A percentile compares a stretch with the other conserved stretches of the same genome.
phyloP scores from a whole-genome alignment of 2,113 vertebrate species.

The Nanorana parkeri region DNA sequence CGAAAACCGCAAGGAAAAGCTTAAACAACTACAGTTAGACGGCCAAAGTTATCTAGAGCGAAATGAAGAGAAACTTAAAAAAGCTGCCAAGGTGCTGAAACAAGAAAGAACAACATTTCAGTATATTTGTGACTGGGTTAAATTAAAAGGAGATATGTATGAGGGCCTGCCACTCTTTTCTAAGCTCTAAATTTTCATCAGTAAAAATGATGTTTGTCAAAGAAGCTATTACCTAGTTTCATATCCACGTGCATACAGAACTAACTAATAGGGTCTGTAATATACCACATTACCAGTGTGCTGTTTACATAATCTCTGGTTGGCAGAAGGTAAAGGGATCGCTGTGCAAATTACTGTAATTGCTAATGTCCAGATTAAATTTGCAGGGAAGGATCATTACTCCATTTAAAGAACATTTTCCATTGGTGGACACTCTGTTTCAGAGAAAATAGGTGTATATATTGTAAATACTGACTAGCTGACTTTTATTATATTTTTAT shows the following conservation, averaged over 20 bases:
- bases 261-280: not conserved
- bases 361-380: not conserved
- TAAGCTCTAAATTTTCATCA: slow-evolving; percentile 76
- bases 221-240: not conserved
- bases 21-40: slow-evolving; percentile 84
- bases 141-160: slow-evolving; percentile 85
- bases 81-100: slow-evolving; percentile 80
- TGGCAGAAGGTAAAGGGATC: slow-evolving; percentile 32
- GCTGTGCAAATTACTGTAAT: not conserved
- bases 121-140: slow-evolving; percentile 84
- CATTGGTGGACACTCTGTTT: not conserved
- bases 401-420: slow-evolving; percentile 19
- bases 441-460: slow-evolving; percentile 20
- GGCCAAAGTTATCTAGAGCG: slow-evolving; percentile 86
- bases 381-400: not conserved
- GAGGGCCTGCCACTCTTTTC: slow-evolving; percentile 78
- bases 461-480: slow-evolving; percentile 23
- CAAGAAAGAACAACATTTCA: slow-evolving; percentile 85
- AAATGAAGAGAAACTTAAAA: slow-evolving; percentile 90
- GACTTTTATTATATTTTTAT: slow-evolving; percentile 30
- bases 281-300: not conserved
- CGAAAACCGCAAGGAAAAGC: slow-evolving; percentile 91
- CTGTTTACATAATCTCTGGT: slow-evolving; percentile 7
- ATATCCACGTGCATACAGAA: not conserved
- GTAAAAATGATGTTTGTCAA: not conserved